Percentiles rank a stretch among this genome's conserved stretches.
phyloP scores from a whole-genome alignment of 35 echinoderm and acorn worm genomes.

The Ptychodera flava region DNA sequence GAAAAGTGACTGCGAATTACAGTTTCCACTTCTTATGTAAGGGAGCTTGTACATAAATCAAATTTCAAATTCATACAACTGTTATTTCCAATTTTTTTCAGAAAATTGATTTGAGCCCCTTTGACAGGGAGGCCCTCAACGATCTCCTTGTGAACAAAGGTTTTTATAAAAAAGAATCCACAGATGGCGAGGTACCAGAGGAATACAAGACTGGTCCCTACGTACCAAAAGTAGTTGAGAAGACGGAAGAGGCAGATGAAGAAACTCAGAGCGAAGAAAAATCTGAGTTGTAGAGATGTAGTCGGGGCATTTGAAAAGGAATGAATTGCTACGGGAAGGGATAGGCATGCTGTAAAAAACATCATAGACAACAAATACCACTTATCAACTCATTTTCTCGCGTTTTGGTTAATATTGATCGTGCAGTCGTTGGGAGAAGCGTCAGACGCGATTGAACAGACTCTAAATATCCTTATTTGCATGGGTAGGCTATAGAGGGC shows the following conservation, averaged over 20 bases:
- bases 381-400: too few relatives aligned
- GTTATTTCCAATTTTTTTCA: background rate
- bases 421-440: too few relatives aligned
- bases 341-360: too few relatives aligned
- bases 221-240: background rate
- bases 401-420: too few relatives aligned
- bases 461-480: too few relatives aligned
- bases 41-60: too few relatives aligned
- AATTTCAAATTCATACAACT: too few relatives aligned
- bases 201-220: conserved; percentile 41
- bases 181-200: conserved; percentile 29
- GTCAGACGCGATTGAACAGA: too few relatives aligned
- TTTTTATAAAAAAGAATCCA: conserved; percentile 23
- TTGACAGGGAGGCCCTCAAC: conserved; percentile 29
- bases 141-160: conserved; percentile 13
- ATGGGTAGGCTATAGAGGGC: too few relatives aligned
- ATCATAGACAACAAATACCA: too few relatives aligned
- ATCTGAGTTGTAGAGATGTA: background rate
- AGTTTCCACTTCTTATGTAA: too few relatives aligned
- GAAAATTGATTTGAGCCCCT: conserved; percentile 31
- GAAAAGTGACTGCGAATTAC: too few relatives aligned
- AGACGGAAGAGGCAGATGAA: background rate
- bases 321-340: background rate
- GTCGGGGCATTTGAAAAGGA: background rate
- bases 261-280: background rate